Conservation (phyloP, 1,140 invertebrate genomes). For the Steinernema feltiae region DNA sequence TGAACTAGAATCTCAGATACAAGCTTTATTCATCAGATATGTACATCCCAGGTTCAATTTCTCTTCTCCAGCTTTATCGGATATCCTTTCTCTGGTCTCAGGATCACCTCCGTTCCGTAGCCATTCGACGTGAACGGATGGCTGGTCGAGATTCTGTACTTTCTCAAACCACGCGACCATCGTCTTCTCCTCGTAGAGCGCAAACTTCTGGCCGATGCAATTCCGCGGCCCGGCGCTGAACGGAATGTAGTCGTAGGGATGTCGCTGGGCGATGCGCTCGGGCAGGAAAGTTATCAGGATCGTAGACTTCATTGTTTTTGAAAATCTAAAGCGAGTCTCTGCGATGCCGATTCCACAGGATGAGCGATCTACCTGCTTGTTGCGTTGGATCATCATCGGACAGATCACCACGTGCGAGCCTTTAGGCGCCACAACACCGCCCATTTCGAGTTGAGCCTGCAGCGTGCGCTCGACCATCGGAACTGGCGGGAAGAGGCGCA, state of each 20-base stretch:
- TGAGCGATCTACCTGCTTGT: constrained; percentile 63
- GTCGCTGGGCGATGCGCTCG: constrained; percentile 65
- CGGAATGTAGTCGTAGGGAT: constrained; percentile 56
- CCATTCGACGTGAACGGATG: background rate
- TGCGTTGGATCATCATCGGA: constrained; percentile 68
- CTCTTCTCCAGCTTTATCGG: background rate
- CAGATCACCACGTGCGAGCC: constrained; percentile 67
- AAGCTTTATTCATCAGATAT: no score
- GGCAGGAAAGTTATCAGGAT: constrained; percentile 84
- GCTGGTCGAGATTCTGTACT: constrained; percentile 14
- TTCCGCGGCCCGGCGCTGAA: constrained; percentile 57
- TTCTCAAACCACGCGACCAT: constrained; percentile 29
- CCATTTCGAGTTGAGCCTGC: constrained; percentile 66
- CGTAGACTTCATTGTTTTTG: constrained; percentile 64
- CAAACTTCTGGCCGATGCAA: constrained; percentile 50
- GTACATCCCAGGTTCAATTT: no score
- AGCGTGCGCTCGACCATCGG: constrained; percentile 71
- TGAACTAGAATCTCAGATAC: no score
- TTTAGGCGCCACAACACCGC: constrained; percentile 61
- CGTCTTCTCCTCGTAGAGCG: constrained; percentile 28
- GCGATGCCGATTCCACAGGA: constrained; percentile 63
- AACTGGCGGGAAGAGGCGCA: constrained; percentile 63
- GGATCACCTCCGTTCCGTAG: background rate
- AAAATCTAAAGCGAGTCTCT: constrained; percentile 63
- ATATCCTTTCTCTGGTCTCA: background rate